Base-by-base conservation (phyloP, 2,113 vertebrate species). In the Heloderma charlesbogerti region DNA sequence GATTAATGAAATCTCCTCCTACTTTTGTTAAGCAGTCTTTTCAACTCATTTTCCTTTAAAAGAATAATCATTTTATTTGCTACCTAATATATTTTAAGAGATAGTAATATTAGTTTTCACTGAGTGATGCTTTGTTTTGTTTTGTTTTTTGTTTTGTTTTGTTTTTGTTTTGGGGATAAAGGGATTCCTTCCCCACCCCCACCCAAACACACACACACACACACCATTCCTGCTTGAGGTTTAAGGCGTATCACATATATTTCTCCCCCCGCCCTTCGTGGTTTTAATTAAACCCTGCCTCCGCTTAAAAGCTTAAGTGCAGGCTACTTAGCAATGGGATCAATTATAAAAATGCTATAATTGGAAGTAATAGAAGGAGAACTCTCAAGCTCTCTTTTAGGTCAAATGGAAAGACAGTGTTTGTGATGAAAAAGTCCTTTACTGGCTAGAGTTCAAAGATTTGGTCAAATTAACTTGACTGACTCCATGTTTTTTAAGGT, bases 41-140 rank as follows among this genome's bases (percentile, higher is more conserved):
- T 81, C 78, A 71, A 54, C 25, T 57, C n/a, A 45, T 37, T n/a
- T 82, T 60, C 66, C 27, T 27, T 71, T 34, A 57, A 71, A 75
- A 69, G 79, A 89, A 74, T 69, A 84, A 43, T n/a, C 9, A 13
- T 37, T 7, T 16, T 37, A 60, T 63, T 51, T 45, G 31, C 27
- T 45, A 51, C 78, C 27, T 16, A 80, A 45, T 51, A 13, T 29
- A 12, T 60, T 20, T n/a, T 10, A 74, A 22, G 72, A 18, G 80
- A 82, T 57, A 66, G n/a, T 63, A 84, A 66, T 84, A 84, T 89
- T 75, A 72, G 18, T 60, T 90, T 37, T 72, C 75, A 87, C 75
- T 16, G 3, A 1, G n/a, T 63, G 74, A 20, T 40, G 20, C 25
- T 6, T 92, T 66, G 91, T 31, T 3, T 60, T 12, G 57, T 60